A percentile compares a stretch with the other conserved stretches of the same genome.
These are phyloP conservation scores for Acropternis orthonyx DNA, from an alignment of 2,797 vertebrate species.

Conservation along the genomic window DNA sequence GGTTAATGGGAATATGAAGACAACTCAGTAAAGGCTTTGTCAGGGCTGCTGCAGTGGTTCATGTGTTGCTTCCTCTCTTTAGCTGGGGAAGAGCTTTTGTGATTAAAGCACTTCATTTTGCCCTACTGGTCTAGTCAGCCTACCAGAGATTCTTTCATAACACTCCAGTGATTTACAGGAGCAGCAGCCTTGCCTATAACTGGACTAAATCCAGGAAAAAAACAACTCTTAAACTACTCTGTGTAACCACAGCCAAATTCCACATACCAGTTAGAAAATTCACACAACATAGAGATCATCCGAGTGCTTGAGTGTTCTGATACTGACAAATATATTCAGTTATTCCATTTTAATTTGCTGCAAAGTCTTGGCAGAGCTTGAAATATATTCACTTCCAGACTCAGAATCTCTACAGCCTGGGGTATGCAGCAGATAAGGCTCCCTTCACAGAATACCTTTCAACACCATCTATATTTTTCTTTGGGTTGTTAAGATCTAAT, in stretches of 20 bases:
- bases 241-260: slow-evolving; percentile 23
- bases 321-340: slow-evolving; percentile 33
- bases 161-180: slow-evolving; percentile 9
- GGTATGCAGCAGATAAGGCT: neutral
- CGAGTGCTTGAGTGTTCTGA: neutral
- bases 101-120: neutral
- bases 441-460: neutral
- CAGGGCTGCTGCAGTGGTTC: neutral
- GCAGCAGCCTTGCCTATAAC: neutral
- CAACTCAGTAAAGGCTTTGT: neutral
- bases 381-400: neutral
- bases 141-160: slow-evolving; percentile 12
- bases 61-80: neutral
- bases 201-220: slow-evolving; percentile 42
- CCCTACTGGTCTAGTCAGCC: neutral
- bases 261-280: slow-evolving; percentile 36
- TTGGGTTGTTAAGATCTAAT: neutral
- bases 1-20: neutral
- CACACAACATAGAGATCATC: slow-evolving; percentile 4
- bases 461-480: neutral
- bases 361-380: neutral
- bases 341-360: slow-evolving; percentile 29
- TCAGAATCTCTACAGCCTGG: neutral
- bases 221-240: neutral
- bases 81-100: neutral